Percentiles rank a stretch among this genome's conserved stretches.
Evolutionary conservation across 1,140 invertebrate genomes (phyloP).

Genomic region (Drosophila rufa): DNA sequence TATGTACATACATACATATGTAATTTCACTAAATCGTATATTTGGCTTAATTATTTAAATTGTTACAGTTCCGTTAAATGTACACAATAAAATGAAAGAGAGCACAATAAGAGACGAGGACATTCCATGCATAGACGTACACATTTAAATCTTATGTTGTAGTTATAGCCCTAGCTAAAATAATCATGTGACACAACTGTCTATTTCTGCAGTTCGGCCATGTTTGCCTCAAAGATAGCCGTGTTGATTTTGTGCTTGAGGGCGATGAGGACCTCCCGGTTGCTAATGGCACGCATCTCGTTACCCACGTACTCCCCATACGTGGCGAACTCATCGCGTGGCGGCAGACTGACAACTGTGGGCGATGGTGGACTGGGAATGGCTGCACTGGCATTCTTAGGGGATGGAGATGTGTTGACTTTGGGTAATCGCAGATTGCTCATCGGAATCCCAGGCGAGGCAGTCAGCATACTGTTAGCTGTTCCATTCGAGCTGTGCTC

Average conservation of each 20-base stretch:
- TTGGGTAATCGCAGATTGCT: constrained; percentile 57
- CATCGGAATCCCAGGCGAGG: constrained; percentile 40
- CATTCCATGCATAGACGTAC: constrained; percentile 27
- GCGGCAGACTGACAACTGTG: constrained; percentile 22
- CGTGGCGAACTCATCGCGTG: constrained; percentile 74
- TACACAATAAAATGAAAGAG: constrained; percentile 63
- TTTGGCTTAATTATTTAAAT: constrained; percentile 77
- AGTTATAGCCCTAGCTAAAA: constrained; percentile 47
- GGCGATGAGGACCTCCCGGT: constrained; percentile 72
- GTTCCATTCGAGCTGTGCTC: constrained; percentile 37
- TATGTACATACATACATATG: neutral
- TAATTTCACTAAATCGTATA: constrained; percentile 69
- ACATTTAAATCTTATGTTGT: constrained; percentile 60
- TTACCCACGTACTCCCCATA: constrained; percentile 84
- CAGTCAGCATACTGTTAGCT: constrained; percentile 21
- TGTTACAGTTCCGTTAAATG: constrained; percentile 57
- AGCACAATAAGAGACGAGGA: constrained; percentile 29
- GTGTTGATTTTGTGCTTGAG: constrained; percentile 84
- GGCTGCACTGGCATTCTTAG: constrained; percentile 53
- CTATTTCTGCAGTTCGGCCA: constrained; percentile 81
- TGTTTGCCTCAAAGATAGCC: constrained; percentile 83
- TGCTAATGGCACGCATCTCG: constrained; percentile 78
- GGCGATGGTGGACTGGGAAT: constrained; percentile 35
- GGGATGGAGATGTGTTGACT: constrained; percentile 41
- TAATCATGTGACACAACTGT: constrained; percentile 5